Conservation (phyloP, 2,797 vertebrate species). For the Tolypeutes matacus region DNA sequence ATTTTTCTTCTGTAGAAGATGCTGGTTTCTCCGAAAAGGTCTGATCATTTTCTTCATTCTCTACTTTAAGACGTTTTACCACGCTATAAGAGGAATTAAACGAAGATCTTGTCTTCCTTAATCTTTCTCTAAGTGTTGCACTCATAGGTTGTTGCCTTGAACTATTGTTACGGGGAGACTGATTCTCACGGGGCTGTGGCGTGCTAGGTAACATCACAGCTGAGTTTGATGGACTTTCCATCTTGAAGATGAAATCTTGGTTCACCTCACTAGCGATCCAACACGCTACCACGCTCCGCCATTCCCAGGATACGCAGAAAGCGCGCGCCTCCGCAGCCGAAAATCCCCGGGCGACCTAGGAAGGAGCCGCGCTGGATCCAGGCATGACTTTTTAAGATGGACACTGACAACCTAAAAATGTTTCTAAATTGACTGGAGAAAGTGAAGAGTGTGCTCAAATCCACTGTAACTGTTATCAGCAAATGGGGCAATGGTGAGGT, state of each 20-base stretch:
- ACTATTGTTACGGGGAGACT: conserved; percentile 53
- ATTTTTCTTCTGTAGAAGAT: no score
- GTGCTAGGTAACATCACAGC: conserved; percentile 62
- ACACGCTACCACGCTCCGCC: background rate
- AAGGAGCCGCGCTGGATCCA: no score
- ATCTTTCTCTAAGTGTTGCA: no score
- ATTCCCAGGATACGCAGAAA: accelerated
- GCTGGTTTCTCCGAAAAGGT: no score
- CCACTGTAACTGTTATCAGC: background rate
- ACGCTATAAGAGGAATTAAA: no score
- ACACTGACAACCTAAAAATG: background rate
- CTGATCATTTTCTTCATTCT: no score
- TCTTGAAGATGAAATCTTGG: conserved; percentile 45
- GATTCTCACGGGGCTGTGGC: conserved; percentile 63
- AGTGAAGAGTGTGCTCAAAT: background rate
- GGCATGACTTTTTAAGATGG: background rate
- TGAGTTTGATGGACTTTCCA: conserved; percentile 81
- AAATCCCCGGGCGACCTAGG: accelerated
- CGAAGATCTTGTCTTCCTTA: no score
- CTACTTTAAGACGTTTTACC: no score
- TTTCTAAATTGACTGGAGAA: background rate
- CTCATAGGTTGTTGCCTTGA: no score
- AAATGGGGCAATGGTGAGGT: background rate
- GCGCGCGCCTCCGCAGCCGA: accelerated
- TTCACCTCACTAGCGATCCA: background rate